Evolutionary conservation across 2,888 invertebrate genomes (phyloP), one percentile per base, ranked within the genome.

Genomic region (Serripes groenlandicus): DNA sequence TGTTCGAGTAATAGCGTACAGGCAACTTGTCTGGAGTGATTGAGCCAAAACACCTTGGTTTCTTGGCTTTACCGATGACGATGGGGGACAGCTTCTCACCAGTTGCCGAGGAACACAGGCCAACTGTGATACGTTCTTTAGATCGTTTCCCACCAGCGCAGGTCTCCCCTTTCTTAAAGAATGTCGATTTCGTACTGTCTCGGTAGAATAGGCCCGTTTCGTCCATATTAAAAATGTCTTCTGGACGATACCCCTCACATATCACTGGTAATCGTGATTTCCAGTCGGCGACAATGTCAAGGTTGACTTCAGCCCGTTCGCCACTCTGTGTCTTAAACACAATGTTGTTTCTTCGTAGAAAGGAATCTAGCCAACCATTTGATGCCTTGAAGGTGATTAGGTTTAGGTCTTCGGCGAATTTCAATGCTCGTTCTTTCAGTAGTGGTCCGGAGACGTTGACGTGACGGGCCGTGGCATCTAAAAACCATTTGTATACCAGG

Each of bases 201-300:
- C 71, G 52, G 69, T 58, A 85, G 68, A 87, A 87, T 7, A 87
- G 52, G 15, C 81, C 88, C 30, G 78, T 86, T 72, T 87, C 87
- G 52, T 87, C 87, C 76, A 82, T 80, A 37, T 86, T 85, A 30
- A 81, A 88, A 1, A 86, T 81, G 73, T 88, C 78, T 23, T 62
- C 26, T 1, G 81, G 84, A 1, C 9, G 7, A 70, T 78, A 80
- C 11, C 62, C 76, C n/a, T 76, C 71, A 54, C 66, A 54, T 2
- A 75, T 1, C 1, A 35, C 3, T 23, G 74, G 72, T 30, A 79
- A 34, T 23, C 58, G 72, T 7, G 18, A 9, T 56, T 74, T 79
- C 83, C 87, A 83, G 32, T 83, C 26, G 0, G 54, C 23, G 0
- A 83, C 81, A 28, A 18, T 62, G 7, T 32, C n/a, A 5, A 1